These are phyloP conservation scores for Orius laevigatus DNA, from an alignment of 1,140 invertebrate species.

Conservation along the genomic window DNA sequence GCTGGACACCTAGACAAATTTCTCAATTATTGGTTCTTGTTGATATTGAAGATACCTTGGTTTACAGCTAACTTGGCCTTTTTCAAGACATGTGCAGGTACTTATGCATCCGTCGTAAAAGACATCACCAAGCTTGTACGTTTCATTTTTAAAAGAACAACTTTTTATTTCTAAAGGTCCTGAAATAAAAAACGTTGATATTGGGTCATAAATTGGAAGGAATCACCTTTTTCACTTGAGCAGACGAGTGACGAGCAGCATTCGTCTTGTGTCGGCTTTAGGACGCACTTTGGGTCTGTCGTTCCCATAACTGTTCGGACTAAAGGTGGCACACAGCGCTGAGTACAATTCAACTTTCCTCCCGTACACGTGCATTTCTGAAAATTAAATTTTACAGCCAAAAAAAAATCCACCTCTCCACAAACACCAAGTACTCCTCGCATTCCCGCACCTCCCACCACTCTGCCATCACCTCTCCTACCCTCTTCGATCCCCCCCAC, in stretches of 20 bases:
- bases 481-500: no score
- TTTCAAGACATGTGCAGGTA: conserved; percentile 55
- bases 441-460: conserved; percentile 20
- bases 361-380: conserved; percentile 47
- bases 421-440: conserved; percentile 14
- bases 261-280: conserved; percentile 43
- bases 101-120: conserved; percentile 63
- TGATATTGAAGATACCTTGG: conserved; percentile 32
- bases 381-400: conserved; percentile 52
- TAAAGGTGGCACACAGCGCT: conserved; percentile 42
- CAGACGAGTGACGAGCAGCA: conserved; percentile 47
- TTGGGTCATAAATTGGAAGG: conserved; percentile 2
- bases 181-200: conserved; percentile 11
- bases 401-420: conserved; percentile 22
- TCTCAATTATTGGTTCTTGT: conserved; percentile 4
- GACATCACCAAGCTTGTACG: conserved; percentile 48
- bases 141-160: conserved; percentile 61
- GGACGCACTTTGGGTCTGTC: conserved; percentile 53
- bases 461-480: neutral
- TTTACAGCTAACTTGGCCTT: conserved; percentile 52
- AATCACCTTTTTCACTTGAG: conserved; percentile 27
- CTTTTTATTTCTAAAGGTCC: conserved; percentile 18
- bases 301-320: conserved; percentile 38
- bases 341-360: conserved; percentile 44
- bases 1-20: conserved; percentile 32